A percentile compares a stretch with the other conserved stretches of the same genome.
Evolutionary conservation across 2,888 invertebrate genomes (phyloP).

Genomic region (Leptinotarsa tumamoca): DNA sequence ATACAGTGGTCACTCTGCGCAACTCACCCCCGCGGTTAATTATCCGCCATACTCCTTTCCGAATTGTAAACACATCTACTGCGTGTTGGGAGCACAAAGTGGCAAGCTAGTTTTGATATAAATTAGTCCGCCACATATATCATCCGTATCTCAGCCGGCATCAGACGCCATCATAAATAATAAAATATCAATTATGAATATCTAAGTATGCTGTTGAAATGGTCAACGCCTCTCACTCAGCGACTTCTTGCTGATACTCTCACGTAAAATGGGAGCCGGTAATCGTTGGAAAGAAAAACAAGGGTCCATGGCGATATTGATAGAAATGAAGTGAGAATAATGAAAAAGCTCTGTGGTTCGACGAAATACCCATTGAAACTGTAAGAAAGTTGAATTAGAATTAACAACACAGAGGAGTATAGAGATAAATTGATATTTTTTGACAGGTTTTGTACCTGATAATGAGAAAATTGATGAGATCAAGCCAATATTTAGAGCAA

Average conservation of each 20-base stretch:
- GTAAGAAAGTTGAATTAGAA: too few species aligned
- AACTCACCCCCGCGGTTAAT: background rate
- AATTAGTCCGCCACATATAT: conserved; percentile 30
- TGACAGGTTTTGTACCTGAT: too few species aligned
- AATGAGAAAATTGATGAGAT: too few species aligned
- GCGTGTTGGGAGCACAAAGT: conserved; percentile 33
- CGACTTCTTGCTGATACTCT: conserved; percentile 47
- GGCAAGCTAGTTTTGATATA: conserved; percentile 32
- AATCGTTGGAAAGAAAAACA: conserved; percentile 10
- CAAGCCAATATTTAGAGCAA: too few species aligned
- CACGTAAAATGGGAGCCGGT: conserved; percentile 35
- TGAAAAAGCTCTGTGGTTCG: too few species aligned
- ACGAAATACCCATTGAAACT: too few species aligned
- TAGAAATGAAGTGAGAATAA: too few species aligned
- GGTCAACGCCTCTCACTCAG: conserved; percentile 58
- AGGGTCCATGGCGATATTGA: background rate
- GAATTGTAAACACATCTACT: conserved; percentile 21
- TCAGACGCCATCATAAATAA: conserved; percentile 59
- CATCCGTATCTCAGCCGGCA: conserved; percentile 50
- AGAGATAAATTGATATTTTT: too few species aligned
- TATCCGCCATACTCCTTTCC: conserved; percentile 8
- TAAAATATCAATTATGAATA: conserved; percentile 65
- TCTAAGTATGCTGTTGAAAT: conserved; percentile 61
- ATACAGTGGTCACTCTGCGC: background rate
- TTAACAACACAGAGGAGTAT: too few species aligned